phyloP scores from a whole-genome alignment of 2,113 vertebrate genomes.

The Hippocampus zosterae region DNA sequence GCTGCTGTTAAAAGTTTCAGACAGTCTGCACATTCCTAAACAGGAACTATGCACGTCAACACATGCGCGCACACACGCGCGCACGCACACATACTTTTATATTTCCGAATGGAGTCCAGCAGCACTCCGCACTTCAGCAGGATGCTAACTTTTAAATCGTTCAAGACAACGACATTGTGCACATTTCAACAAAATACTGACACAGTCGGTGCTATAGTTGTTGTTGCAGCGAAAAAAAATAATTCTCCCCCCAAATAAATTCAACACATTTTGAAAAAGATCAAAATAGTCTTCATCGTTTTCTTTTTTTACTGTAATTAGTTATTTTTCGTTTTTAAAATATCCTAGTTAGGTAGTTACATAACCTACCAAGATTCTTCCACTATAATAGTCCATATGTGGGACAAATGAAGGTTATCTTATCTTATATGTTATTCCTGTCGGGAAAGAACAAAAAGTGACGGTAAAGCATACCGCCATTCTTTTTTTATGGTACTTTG shows the following conservation, averaged over 20 bases:
- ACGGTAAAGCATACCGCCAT: neutral
- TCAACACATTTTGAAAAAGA: neutral
- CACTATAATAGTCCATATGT: too few species aligned
- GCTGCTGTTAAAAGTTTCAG: neutral
- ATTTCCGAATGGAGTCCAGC: slow-evolving; percentile 30
- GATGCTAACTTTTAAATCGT: too few species aligned
- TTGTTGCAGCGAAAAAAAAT: neutral
- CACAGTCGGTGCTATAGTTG: neutral
- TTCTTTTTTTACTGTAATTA: neutral
- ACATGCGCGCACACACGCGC: neutral
- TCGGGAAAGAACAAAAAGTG: neutral
- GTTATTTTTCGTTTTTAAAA: neutral
- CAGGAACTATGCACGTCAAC: slow-evolving; percentile 66
- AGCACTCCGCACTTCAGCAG: neutral
- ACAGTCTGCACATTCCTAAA: slow-evolving; percentile 35
- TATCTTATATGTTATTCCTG: neutral
- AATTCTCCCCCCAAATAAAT: neutral
- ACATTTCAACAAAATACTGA: neutral
- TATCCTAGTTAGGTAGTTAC: neutral
- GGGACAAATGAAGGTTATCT: too few species aligned
- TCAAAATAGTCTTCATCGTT: neutral
- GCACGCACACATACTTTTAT: slow-evolving; percentile 13
- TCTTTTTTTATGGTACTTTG: neutral
- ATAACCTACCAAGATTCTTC: too few species aligned
- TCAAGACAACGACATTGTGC: neutral